Base-by-base conservation (phyloP, 2,113 vertebrate species). In the Ptychochromis oligacanthus region DNA sequence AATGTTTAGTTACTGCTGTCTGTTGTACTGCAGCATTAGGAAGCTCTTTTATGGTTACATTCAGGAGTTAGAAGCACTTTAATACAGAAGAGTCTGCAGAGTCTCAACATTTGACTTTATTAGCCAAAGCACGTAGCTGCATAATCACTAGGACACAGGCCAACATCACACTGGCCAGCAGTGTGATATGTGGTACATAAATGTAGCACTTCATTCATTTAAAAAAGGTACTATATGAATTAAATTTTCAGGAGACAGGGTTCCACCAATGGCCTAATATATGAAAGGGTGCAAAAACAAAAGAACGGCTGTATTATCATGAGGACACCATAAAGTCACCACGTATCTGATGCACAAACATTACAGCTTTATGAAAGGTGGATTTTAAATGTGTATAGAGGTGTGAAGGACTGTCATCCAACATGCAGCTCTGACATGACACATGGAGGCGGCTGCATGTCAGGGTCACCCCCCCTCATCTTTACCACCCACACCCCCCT, bases 381-480 rank as follows among this genome's bases (percentile, higher is more conserved):
- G 75, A 0, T 24, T 1, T 57, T 7, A 36, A 14, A 17, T 20
- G 61, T 31, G 31, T 17, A 36, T 20, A 15, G 24, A 81, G 77
- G 77, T 85, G 82, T 77, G 58, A 80, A 24, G 1, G 38, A 15
- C 80, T 74, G 59, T 67, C 65, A 12, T 86, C 75, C 81, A 84
- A 75, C 75, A 54, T 2, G 17, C 55, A 80, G 79, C 75, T 65
- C 55, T 15, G 2, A 52, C 40, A 7, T 14, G 82, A 11, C 60
- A 34, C 82, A 36, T 6, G n/a, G 36, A 77, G 82, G 70, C 58
- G 36, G 70, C 83, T 79, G 26, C 56, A 36, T 72, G 89, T 91
- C 87, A 89, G 86, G 79, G 90, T 85, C 86, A 58, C 59, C 46
- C 75, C 14, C 75, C 4, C 4, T 8, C 52, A 11, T 70, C 64